Evolutionary conservation across 2,113 vertebrate genomes (phyloP).

Genomic region (Vidua chalybeata): DNA sequence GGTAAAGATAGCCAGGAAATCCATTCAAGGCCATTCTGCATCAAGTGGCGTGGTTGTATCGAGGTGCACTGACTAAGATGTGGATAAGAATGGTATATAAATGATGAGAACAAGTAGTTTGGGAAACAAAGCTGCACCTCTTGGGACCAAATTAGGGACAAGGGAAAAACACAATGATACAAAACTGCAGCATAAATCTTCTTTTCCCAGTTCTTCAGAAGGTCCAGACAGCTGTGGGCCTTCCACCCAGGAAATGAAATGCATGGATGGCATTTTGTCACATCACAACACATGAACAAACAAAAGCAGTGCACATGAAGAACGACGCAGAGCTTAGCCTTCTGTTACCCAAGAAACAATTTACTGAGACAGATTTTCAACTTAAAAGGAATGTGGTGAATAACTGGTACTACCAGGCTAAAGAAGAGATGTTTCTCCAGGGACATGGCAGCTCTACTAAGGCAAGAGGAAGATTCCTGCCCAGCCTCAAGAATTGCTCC

Average conservation of each 20-base stretch:
- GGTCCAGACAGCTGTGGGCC: not conserved
- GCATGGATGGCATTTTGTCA: not conserved
- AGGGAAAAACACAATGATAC: not conserved
- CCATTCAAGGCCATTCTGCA: not conserved
- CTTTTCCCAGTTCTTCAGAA: not conserved
- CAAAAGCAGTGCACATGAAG: not conserved
- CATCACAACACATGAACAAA: not conserved
- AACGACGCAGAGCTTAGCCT: not conserved
- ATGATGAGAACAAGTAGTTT: not conserved
- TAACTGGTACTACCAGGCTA: not conserved
- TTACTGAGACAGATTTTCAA: not conserved
- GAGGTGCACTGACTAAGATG: not conserved
- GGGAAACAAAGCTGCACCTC: not conserved
- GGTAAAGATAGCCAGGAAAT: not conserved
- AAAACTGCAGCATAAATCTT: not conserved
- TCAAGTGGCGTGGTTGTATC: not conserved
- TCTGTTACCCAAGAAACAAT: not conserved
- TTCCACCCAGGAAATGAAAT: not conserved
- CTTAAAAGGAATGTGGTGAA: not conserved
- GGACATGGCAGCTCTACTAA: not conserved
- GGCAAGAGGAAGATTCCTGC: not conserved
- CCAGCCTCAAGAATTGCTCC: fast-evolving
- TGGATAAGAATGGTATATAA: not conserved
- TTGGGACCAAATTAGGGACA: not conserved
- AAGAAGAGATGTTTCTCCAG: not conserved